Evolutionary conservation across 2,113 vertebrate species (phyloP).

Genomic region (Thunnus maccoyii): DNA sequence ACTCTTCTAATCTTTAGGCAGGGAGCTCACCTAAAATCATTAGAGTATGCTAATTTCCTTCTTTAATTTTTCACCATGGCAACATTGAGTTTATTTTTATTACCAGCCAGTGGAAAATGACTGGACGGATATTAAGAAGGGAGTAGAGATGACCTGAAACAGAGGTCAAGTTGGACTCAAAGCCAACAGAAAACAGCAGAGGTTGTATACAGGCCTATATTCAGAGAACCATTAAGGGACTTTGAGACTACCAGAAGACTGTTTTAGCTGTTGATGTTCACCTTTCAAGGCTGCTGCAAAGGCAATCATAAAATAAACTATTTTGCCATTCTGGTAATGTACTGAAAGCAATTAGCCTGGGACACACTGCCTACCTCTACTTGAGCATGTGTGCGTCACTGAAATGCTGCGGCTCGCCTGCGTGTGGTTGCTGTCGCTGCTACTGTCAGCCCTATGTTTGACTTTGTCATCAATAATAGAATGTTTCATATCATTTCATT

Average conservation of each 20-base stretch:
- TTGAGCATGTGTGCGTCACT: too few relatives aligned
- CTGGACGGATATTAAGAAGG: constrained; percentile 57
- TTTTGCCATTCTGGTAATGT: neutral
- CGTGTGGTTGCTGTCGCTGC: too few relatives aligned
- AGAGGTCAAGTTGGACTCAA: constrained; percentile 38
- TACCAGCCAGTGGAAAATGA: constrained; percentile 17
- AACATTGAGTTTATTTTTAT: constrained; percentile 52
- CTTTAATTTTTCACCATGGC: constrained; percentile 59
- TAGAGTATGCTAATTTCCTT: constrained; percentile 53
- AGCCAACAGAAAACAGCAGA: neutral
- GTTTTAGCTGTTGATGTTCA: neutral
- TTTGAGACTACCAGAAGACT: neutral
- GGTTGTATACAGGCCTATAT: neutral
- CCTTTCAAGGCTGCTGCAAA: neutral
- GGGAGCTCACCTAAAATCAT: constrained; percentile 37
- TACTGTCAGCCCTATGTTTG: too few relatives aligned
- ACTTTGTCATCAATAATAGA: too few relatives aligned
- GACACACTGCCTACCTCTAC: too few relatives aligned
- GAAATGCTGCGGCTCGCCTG: too few relatives aligned
- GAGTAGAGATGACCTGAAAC: constrained; percentile 39
- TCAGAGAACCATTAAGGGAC: neutral
- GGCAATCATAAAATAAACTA: neutral
- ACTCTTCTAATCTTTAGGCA: constrained; percentile 39
- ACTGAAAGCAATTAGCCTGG: neutral
- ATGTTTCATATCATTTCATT: too few relatives aligned